These are phyloP conservation scores for Rhadinocentrus ornatus DNA, from an alignment of 2,797 vertebrate genomes.

Conservation along the genomic window DNA sequence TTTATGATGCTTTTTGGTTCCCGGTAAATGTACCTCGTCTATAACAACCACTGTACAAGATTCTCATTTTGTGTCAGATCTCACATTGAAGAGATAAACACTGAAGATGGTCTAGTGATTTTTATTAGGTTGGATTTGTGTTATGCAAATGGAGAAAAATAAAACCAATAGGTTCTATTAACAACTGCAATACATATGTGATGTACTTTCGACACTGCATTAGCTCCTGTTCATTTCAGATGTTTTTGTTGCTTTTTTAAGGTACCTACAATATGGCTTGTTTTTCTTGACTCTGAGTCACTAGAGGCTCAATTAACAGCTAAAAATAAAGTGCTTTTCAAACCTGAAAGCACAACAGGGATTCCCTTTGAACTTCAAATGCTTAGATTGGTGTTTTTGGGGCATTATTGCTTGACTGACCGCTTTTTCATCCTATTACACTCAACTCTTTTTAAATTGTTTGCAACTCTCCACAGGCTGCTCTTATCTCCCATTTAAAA, in stretches of 20 bases:
- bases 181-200: constrained; percentile 5
- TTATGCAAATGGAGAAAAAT: constrained; percentile 2
- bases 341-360: constrained; percentile 35
- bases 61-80: constrained; percentile 34
- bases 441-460: not conserved
- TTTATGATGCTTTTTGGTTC: constrained; percentile 46
- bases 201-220: constrained; percentile 14
- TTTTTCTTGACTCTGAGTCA: constrained; percentile 44
- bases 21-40: constrained; percentile 48
- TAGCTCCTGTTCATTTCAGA: constrained; percentile 10
- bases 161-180: not conserved
- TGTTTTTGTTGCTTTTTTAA: constrained; percentile 33
- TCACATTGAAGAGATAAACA: constrained; percentile 18
- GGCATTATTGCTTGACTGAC: constrained; percentile 8
- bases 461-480: not conserved
- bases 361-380: constrained; percentile 45
- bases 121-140: constrained; percentile 21
- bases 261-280: constrained; percentile 16
- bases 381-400: constrained; percentile 16
- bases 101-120: not conserved
- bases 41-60: constrained; percentile 40
- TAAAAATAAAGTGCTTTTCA: constrained; percentile 42
- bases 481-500: not conserved
- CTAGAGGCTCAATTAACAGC: constrained; percentile 64
- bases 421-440: constrained; percentile 11